phyloP scores from a whole-genome alignment of 2,888 invertebrate species.

The Imbricaverruca yamaguchii region DNA sequence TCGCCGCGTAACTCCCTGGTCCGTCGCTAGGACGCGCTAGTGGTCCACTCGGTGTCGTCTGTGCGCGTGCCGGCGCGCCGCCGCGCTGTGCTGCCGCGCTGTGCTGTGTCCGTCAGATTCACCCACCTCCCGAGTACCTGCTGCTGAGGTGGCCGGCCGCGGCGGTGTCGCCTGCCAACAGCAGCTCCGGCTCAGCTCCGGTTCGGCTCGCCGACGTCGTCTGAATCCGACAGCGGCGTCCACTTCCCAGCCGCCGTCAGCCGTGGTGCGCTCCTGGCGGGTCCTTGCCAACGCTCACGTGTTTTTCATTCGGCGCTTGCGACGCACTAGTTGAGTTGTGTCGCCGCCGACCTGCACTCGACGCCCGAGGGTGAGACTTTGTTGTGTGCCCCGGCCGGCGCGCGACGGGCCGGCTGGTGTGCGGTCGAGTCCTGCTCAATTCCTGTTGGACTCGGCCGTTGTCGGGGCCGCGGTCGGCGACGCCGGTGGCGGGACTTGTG shows the following conservation, averaged over 20 bases:
- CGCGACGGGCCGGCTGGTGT: not conserved
- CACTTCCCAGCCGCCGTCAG: not conserved
- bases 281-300: not conserved
- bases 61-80: not conserved
- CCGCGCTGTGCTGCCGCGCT: not conserved
- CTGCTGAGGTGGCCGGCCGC: not conserved
- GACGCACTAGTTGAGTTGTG: not conserved
- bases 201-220: not conserved
- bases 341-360: not conserved
- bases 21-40: slow-evolving; percentile 5
- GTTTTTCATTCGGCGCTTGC: not conserved
- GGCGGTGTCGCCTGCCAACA: too few species aligned
- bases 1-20: not conserved
- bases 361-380: not conserved
- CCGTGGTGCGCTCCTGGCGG: not conserved
- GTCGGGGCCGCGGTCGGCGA: too few species aligned
- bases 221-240: not conserved
- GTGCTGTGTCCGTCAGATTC: not conserved
- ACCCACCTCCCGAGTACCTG: not conserved
- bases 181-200: too few species aligned
- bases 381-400: not conserved
- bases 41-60: slow-evolving; percentile 9
- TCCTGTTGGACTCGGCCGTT: not conserved
- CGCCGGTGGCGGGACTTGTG: too few species aligned
- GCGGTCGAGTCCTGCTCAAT: not conserved